These are phyloP conservation scores for Styela clava DNA, from an alignment of 23 tunicate genomes.

Conservation along the genomic window DNA sequence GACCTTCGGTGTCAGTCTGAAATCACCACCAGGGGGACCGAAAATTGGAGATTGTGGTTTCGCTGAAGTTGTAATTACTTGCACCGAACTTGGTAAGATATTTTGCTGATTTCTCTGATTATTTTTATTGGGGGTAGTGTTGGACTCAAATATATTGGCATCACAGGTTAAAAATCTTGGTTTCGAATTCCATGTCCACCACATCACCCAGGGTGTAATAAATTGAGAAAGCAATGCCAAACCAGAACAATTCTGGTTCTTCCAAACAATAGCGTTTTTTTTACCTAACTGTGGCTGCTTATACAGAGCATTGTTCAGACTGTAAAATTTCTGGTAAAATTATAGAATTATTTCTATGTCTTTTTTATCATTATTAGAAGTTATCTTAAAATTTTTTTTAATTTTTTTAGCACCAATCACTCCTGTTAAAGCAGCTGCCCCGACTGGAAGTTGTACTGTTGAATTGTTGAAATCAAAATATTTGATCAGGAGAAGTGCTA, in stretches of 20 bases:
- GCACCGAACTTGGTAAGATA: constrained; percentile 58
- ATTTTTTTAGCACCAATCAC: constrained; percentile 39
- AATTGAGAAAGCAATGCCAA: too few species aligned
- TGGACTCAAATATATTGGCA: not conserved
- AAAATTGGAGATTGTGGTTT: constrained; percentile 46
- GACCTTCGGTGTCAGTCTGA: constrained; percentile 42
- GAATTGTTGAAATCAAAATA: constrained; percentile 83
- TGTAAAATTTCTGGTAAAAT: too few species aligned
- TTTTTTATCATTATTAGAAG: too few species aligned
- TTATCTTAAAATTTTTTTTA: too few species aligned
- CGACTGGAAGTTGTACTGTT: constrained; percentile 72
- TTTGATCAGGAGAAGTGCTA: constrained; percentile 67
- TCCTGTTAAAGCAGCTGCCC: constrained; percentile 47
- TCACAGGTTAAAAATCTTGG: too few species aligned
- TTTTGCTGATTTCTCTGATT: too few species aligned
- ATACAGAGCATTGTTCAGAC: too few species aligned
- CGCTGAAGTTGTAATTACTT: constrained; percentile 70
- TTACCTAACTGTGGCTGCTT: not conserved
- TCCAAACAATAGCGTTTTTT: not conserved
- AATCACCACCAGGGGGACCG: constrained; percentile 88
- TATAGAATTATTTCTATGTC: too few species aligned
- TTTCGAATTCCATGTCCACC: too few species aligned
- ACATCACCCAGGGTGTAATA: too few species aligned
- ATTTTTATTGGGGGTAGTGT: not conserved
- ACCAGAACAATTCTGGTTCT: too few species aligned